phyloP scores from a whole-genome alignment of 2,113 vertebrate species.

The Rhineura floridana region DNA sequence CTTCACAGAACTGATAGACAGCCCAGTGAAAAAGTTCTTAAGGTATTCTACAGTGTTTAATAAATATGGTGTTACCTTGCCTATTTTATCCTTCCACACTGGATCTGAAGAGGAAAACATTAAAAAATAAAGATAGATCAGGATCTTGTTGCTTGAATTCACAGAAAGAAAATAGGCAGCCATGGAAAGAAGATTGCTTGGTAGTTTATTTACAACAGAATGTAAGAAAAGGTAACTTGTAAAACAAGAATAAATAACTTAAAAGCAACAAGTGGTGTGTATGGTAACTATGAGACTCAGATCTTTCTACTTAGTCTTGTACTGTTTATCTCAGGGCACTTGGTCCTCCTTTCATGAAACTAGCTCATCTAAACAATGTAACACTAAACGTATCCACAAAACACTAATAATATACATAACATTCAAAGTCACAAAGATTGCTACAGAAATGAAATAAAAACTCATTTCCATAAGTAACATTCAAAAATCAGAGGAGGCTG shows the following conservation, averaged over 20 bases:
- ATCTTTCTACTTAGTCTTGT: conserved; percentile 50
- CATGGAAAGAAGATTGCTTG: conserved; percentile 78
- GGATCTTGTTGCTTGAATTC: background rate
- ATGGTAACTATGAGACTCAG: conserved; percentile 50
- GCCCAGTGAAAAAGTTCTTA: background rate
- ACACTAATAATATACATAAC: conserved; percentile 38
- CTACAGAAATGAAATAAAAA: conserved; percentile 48
- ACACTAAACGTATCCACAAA: conserved; percentile 52
- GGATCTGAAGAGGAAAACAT: background rate
- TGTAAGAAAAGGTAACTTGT: conserved; percentile 78
- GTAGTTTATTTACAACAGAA: conserved; percentile 86
- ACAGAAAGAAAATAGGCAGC: conserved; percentile 41
- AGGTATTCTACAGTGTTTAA: background rate
- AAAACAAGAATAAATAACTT: conserved; percentile 81
- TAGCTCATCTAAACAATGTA: conserved; percentile 51
- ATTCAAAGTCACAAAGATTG: conserved; percentile 44
- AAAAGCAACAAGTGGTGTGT: conserved; percentile 64
- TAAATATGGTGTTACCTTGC: background rate
- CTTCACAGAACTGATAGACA: background rate
- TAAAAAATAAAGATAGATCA: background rate
- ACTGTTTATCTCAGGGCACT: conserved; percentile 45
- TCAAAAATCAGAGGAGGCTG: conserved; percentile 48
- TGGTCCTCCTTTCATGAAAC: conserved; percentile 71
- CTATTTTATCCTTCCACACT: conserved; percentile 10
- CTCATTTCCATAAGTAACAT: conserved; percentile 55